Percentiles rank a stretch among this genome's conserved stretches.
These are phyloP conservation scores for Bursaphelenchus okinawaensis DNA, from an alignment of 2,888 invertebrate genomes.

Conservation along the genomic window DNA sequence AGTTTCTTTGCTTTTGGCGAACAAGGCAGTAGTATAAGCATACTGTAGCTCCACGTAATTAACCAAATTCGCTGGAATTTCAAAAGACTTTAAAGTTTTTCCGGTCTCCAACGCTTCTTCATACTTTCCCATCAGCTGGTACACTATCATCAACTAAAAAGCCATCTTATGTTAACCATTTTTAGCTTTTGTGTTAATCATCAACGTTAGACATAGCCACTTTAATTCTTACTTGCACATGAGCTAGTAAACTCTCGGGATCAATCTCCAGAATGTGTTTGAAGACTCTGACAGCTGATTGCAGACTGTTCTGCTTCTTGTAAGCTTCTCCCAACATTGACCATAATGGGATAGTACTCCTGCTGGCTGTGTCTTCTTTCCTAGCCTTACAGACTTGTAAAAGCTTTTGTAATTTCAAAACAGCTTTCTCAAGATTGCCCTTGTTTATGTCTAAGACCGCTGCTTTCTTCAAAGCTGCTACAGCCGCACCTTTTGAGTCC, in stretches of 20 bases:
- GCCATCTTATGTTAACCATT: conserved; percentile 1
- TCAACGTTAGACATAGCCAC: not conserved
- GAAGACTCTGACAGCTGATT: conserved; percentile 25
- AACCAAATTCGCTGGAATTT: not conserved
- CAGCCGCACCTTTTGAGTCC: not conserved
- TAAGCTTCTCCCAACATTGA: conserved; percentile 24
- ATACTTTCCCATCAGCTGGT: conserved; percentile 25
- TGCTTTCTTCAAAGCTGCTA: conserved; percentile 19
- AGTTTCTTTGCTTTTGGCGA: conserved; percentile 1
- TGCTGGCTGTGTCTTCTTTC: not conserved
- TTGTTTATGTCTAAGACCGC: conserved; percentile 21
- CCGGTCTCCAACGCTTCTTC: conserved; percentile 11
- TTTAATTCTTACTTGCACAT: conserved; percentile 15
- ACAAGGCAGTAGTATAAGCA: not conserved
- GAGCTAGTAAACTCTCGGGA: conserved; percentile 12
- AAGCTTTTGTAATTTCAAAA: conserved; percentile 25
- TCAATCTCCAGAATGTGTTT: conserved; percentile 19
- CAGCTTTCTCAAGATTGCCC: conserved; percentile 23
- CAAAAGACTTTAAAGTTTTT: not conserved
- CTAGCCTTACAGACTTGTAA: conserved; percentile 13
- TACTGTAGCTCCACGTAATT: not conserved
- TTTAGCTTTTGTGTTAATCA: no score
- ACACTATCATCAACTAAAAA: conserved; percentile 26
- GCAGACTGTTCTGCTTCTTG: conserved; percentile 21
- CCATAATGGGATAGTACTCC: conserved; percentile 18